phyloP scores from a whole-genome alignment of 2,113 vertebrate species.

The Pseudorectes ferrugineus region DNA sequence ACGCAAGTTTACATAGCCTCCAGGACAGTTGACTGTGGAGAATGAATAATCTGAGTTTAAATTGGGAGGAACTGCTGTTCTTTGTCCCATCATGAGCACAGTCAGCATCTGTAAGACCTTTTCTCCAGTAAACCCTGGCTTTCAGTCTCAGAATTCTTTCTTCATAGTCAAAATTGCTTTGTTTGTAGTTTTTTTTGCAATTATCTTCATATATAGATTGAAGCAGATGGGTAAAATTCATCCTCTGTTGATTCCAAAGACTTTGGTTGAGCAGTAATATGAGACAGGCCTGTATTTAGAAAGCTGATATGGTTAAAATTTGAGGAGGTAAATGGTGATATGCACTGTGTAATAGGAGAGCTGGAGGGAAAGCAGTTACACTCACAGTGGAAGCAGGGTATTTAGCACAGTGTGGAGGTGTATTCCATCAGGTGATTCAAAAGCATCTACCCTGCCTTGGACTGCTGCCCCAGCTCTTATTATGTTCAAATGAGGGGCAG shows the following conservation, averaged over 20 bases:
- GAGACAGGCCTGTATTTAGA: neutral
- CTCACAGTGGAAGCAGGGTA: neutral
- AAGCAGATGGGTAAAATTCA: constrained; percentile 11
- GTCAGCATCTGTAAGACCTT: neutral
- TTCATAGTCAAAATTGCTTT: neutral
- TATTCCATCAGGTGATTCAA: neutral
- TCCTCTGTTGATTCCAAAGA: neutral
- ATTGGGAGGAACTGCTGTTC: neutral
- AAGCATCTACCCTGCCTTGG: neutral
- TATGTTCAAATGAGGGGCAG: neutral
- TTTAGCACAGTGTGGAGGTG: neutral
- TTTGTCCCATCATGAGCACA: neutral
- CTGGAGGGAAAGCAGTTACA: neutral
- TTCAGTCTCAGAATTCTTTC: neutral
- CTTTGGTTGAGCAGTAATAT: neutral
- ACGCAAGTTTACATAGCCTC: neutral
- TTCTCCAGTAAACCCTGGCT: neutral
- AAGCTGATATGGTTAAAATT: constrained; percentile 14
- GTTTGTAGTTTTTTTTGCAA: neutral
- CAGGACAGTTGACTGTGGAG: neutral
- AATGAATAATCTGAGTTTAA: neutral
- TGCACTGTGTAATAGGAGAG: neutral
- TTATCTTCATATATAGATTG: neutral
- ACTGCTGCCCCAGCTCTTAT: neutral
- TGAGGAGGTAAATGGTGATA: neutral